Conservation (phyloP, 2,113 vertebrate species). For the Gopherus evgoodei region DNA sequence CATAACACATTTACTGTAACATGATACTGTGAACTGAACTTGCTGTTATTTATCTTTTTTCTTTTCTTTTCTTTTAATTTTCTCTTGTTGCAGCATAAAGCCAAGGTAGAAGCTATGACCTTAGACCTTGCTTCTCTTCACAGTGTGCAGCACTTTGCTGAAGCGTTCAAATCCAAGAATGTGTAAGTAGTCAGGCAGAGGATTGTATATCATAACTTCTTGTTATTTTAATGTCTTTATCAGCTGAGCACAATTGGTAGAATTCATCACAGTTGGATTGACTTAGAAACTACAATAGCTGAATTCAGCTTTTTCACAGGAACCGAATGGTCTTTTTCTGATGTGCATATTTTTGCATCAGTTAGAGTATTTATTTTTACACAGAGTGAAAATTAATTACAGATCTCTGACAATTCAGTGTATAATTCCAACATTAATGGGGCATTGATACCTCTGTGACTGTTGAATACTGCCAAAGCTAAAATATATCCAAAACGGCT, state of each 20-base stretch:
- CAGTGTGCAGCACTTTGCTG: conserved; percentile 91
- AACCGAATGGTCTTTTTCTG: not conserved
- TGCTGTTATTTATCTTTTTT: conserved; percentile 80
- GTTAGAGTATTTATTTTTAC: conserved; percentile 27
- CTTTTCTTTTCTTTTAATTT: conserved; percentile 60
- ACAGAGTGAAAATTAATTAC: not conserved
- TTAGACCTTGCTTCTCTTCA: conserved; percentile 92
- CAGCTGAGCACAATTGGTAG: conserved; percentile 63
- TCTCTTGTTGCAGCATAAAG: conserved; percentile 91
- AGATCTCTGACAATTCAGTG: not conserved
- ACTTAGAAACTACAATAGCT: conserved; percentile 5
- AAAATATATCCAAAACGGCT: conserved; percentile 1
- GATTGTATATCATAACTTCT: conserved; percentile 53
- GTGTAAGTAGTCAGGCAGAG: conserved; percentile 86
- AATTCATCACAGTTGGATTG: not conserved
- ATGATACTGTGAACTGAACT: conserved; percentile 69
- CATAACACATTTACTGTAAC: conserved; percentile 75
- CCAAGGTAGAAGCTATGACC: conserved; percentile 94
- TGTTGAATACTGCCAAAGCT: conserved; percentile 5
- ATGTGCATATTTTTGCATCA: not conserved
- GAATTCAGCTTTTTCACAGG: conserved; percentile 2
- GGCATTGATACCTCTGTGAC: not conserved
- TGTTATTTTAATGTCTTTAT: conserved; percentile 74
- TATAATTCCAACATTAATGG: not conserved
- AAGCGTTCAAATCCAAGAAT: conserved; percentile 93